Evolutionary conservation across 2,888 invertebrate genomes (phyloP).

Genomic region (Tinea pellionella): DNA sequence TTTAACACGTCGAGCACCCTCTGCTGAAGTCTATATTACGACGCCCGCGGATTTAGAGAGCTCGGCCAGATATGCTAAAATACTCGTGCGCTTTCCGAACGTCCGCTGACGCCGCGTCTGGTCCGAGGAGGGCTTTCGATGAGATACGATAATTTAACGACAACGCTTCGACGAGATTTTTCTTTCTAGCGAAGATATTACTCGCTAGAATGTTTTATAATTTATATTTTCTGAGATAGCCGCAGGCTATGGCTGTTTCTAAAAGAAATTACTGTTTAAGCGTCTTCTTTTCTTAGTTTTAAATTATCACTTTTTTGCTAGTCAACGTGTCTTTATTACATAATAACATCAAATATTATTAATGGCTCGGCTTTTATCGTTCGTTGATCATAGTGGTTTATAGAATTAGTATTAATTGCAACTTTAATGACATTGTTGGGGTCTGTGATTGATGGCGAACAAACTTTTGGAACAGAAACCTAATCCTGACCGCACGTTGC

Average conservation of each 20-base stretch:
- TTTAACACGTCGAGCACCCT: conserved; percentile 42
- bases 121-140: conserved; percentile 29
- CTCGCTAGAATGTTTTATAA: conserved; percentile 38
- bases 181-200: conserved; percentile 43
- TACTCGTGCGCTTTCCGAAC: conserved; percentile 19
- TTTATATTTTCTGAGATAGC: conserved; percentile 22
- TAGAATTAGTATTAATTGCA: not conserved
- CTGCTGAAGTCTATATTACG: conserved; percentile 45
- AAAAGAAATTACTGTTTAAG: not conserved
- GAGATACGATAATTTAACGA: conserved; percentile 57
- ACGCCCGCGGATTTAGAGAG: conserved; percentile 41
- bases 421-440: not conserved
- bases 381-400: not conserved
- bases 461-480: not conserved
- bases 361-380: not conserved
- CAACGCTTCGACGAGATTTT: conserved; percentile 41
- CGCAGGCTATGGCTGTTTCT: not conserved
- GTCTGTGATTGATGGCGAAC: conserved; percentile 1
- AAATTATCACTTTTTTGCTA: not conserved
- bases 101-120: conserved; percentile 58
- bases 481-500: conserved; percentile 34
- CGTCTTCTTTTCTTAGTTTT: not conserved
- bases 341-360: not conserved
- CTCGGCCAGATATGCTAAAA: conserved; percentile 56
- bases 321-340: not conserved